A percentile compares a stretch with the other conserved stretches of the same genome.
Evolutionary conservation across 2,113 vertebrate species (phyloP).

Genomic region (Oceanodroma tethys): DNA sequence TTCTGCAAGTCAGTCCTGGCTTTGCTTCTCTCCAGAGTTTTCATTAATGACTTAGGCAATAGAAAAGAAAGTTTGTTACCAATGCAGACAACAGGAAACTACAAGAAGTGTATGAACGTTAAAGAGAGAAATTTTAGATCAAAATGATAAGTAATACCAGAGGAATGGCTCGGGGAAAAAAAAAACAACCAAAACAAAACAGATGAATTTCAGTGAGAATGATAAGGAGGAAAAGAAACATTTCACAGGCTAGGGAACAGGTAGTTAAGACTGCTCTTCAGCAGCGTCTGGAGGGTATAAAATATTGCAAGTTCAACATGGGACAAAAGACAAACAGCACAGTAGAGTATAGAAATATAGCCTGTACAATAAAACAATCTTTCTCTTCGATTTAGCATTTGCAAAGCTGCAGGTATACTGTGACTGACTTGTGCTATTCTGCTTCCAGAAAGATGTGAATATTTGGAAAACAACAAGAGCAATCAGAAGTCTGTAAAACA

Average conservation of each 20-base stretch:
- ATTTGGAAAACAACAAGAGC: neutral
- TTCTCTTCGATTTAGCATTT: neutral
- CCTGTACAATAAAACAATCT: neutral
- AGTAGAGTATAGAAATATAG: neutral
- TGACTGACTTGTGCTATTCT: neutral
- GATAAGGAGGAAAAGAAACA: accelerated
- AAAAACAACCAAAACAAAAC: accelerated
- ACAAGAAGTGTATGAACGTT: neutral
- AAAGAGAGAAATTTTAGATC: neutral
- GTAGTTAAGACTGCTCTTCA: neutral
- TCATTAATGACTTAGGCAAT: neutral
- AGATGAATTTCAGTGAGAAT: neutral
- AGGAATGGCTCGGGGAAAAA: neutral
- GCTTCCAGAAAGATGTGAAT: neutral
- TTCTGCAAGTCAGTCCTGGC: neutral
- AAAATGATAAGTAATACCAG: neutral
- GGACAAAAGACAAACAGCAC: neutral
- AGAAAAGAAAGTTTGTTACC: neutral
- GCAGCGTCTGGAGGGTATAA: neutral
- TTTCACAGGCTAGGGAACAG: neutral
- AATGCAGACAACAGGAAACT: neutral
- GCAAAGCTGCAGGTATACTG: neutral
- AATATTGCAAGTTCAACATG: neutral
- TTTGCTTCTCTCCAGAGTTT: neutral
- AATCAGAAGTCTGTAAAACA: neutral